A percentile compares a stretch with the other conserved stretches of the same genome.
Conservation (phyloP, 2,888 invertebrate genomes). For the Heliothis peltigera region DNA sequence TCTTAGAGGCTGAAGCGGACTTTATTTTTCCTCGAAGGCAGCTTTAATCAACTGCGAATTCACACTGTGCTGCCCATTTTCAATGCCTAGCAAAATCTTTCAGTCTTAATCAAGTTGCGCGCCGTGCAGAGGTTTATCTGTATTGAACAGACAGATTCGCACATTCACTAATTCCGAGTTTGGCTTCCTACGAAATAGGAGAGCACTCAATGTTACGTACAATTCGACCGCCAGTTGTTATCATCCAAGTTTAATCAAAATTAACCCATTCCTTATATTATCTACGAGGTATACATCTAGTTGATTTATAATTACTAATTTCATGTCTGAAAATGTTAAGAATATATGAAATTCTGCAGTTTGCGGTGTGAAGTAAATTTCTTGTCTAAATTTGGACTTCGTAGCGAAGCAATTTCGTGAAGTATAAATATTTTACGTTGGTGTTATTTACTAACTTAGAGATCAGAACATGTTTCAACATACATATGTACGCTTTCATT, state of each 20-base stretch:
- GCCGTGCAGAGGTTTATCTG: conserved; percentile 28
- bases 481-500: conserved; percentile 6
- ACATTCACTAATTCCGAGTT: conserved; percentile 47
- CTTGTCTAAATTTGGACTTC: conserved; percentile 26
- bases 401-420: conserved; percentile 21
- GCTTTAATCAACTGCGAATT: background rate
- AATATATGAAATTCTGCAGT: conserved; percentile 32
- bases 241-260: conserved; percentile 34
- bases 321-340: conserved; percentile 29
- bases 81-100: conserved; percentile 27
- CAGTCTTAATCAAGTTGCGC: conserved; percentile 50
- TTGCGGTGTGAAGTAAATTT: conserved; percentile 40
- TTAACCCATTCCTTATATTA: conserved; percentile 17
- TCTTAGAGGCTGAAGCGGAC: background rate
- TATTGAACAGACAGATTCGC: conserved; percentile 37
- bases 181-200: conserved; percentile 21
- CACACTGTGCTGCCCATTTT: conserved; percentile 6
- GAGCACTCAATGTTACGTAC: conserved; percentile 19
- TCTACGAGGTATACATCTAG: background rate
- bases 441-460: conserved; percentile 5
- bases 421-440: conserved; percentile 17
- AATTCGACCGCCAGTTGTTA: conserved; percentile 12
- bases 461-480: conserved; percentile 4
- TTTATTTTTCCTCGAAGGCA: background rate
- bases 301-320: conserved; percentile 33